phyloP scores from a whole-genome alignment of 2,113 vertebrate genomes.

The Colossoma macropomum region DNA sequence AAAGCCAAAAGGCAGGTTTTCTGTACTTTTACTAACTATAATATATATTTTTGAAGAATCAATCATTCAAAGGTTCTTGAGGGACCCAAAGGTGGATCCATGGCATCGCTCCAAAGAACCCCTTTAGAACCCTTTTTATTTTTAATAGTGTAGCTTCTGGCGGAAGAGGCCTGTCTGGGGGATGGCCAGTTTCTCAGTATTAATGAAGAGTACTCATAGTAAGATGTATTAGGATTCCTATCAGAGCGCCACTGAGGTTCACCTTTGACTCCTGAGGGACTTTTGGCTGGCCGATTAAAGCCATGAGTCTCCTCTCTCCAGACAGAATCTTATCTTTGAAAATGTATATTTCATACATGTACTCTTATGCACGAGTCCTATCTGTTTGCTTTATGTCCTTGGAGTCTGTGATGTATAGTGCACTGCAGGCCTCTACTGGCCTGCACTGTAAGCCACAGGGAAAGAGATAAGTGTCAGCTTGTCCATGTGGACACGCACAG shows the following conservation, averaged over 20 bases:
- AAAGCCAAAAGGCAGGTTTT: no score
- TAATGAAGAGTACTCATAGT: constrained; percentile 55
- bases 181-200: constrained; percentile 26
- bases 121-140: not conserved
- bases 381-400: constrained; percentile 35
- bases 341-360: constrained; percentile 67
- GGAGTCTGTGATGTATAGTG: constrained; percentile 7
- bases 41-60: no score
- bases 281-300: constrained; percentile 41
- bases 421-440: not conserved
- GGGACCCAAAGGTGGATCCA: not conserved
- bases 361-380: constrained; percentile 27
- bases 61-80: not conserved
- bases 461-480: not conserved
- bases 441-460: not conserved
- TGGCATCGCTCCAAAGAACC: not conserved
- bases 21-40: no score
- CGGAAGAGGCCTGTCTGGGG: not conserved
- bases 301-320: constrained; percentile 44
- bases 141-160: not conserved
- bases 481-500: not conserved
- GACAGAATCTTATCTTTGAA: constrained; percentile 57
- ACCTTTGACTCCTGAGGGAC: constrained; percentile 63
- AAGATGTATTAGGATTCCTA: constrained; percentile 61
- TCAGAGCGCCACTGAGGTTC: constrained; percentile 61